phyloP scores from a whole-genome alignment of 2,797 vertebrate species.

The Acipenser transmontanus region DNA sequence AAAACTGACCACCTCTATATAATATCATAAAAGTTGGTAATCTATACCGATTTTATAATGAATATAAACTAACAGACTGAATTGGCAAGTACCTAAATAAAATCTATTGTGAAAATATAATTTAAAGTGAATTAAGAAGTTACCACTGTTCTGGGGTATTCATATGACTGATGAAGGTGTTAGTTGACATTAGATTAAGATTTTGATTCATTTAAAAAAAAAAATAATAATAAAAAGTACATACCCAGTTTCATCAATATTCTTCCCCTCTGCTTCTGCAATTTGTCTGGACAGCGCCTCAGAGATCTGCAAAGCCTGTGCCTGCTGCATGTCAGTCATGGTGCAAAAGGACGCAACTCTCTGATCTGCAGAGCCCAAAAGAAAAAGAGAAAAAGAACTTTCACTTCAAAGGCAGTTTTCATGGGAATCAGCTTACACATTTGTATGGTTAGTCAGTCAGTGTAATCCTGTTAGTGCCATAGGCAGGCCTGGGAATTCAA shows the following conservation, averaged over 20 bases:
- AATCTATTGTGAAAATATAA: too few species aligned
- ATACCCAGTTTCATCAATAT: slow-evolving; percentile 71
- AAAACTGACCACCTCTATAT: too few species aligned
- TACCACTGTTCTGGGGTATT: too few species aligned
- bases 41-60: too few species aligned
- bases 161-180: too few species aligned
- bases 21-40: too few species aligned
- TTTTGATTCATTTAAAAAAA: too few species aligned
- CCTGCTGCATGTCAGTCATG: slow-evolving; percentile 82
- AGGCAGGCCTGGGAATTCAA: slow-evolving; percentile 10
- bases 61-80: too few species aligned
- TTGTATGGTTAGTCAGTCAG: slow-evolving; percentile 17
- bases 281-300: slow-evolving; percentile 75
- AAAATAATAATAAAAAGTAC: slow-evolving; percentile 15
- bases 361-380: slow-evolving; percentile 67
- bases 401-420: slow-evolving; percentile 6
- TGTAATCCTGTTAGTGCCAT: slow-evolving; percentile 21
- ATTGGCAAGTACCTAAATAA: too few species aligned
- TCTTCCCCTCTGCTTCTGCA: slow-evolving; percentile 68
- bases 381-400: slow-evolving; percentile 19
- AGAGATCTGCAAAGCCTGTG: slow-evolving; percentile 70
- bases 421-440: slow-evolving; percentile 22
- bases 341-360: slow-evolving; percentile 87
- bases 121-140: too few species aligned
- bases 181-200: too few species aligned